Evolutionary conservation across 2,113 vertebrate species (phyloP), one percentile per base, ranked within the genome.

Genomic region (Pomatostomus ruficeps): DNA sequence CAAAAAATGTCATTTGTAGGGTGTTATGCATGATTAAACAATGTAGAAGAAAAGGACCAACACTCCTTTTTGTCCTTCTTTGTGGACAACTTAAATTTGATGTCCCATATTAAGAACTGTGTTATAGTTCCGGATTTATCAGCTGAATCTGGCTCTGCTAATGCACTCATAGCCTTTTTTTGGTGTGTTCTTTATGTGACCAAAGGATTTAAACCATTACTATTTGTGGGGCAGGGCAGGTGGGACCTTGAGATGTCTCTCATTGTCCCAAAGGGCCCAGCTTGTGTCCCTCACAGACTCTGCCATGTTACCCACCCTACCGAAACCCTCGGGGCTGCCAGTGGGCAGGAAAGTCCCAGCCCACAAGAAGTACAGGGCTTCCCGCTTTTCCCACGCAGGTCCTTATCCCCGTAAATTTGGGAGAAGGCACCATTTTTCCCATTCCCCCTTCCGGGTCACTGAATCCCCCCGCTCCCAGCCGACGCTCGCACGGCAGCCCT

Each of bases 21-120:
- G 62, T 0, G 1, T 11, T 10, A 28, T 1, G 25, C 20, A 12
- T 8, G 36, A 28, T 28, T n/a, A 38, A 77, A 31, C 6, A 3
- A 3, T 0, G 11, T 7, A 61, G 46, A 24, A 45, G 14, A 22
- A 52, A 61, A 72, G 38, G 43, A 81, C 33, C 3, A 8, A 43
- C 3, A 2, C 23, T 46, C 6, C 0, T 1, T 66, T 78, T 40
- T 5, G 11, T 29, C 55, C 14, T 76, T 59, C 74, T 35, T 59
- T 26, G 40, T 42, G 66, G 61, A 22, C 6, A 61, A 55, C 29
- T 85, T 40, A 2, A 6, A 55, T n/a, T 31, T 59, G 28, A 49
- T 42, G 19, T 35, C 29, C 68, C 24, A 1, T 12, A 18, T 48
- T 9, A 71, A 46, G 22, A 85, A 7, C 26, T 16, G 19, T 18